These are phyloP conservation scores for Epinephelus fuscoguttatus DNA, from an alignment of 2,113 vertebrate genomes.

Conservation along the genomic window DNA sequence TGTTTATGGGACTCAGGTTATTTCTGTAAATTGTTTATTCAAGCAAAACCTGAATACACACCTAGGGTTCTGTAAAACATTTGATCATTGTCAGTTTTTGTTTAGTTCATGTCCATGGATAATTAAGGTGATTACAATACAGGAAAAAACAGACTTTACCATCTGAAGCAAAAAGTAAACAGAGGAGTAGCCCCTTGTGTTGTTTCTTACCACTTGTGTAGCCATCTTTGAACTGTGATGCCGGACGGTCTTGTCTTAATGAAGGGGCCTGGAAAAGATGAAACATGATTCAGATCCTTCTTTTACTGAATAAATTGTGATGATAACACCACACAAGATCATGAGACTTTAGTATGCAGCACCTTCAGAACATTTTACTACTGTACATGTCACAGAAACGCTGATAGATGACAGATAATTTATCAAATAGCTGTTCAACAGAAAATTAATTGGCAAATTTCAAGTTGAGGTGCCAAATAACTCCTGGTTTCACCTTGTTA, in stretches of 20 bases:
- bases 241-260: conserved; percentile 78
- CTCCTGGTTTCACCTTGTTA: too few relatives aligned
- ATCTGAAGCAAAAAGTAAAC: neutral
- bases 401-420: too few relatives aligned
- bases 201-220: conserved; percentile 91
- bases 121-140: neutral
- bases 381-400: neutral
- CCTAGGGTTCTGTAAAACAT: neutral
- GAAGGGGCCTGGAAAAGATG: conserved; percentile 77
- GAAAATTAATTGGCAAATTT: too few relatives aligned
- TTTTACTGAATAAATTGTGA: neutral
- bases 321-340: neutral
- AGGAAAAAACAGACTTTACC: neutral
- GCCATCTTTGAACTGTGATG: conserved; percentile 87
- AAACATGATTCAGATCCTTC: conserved; percentile 19
- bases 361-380: neutral
- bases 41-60: conserved; percentile 3
- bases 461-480: too few relatives aligned
- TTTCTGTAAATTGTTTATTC: conserved; percentile 17
- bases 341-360: neutral
- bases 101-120: neutral
- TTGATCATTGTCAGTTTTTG: neutral
- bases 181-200: neutral
- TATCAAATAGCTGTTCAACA: too few relatives aligned
- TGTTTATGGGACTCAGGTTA: neutral